Base-by-base conservation (phyloP, 2,888 invertebrate genomes). In the Apotomis turbidana region DNA sequence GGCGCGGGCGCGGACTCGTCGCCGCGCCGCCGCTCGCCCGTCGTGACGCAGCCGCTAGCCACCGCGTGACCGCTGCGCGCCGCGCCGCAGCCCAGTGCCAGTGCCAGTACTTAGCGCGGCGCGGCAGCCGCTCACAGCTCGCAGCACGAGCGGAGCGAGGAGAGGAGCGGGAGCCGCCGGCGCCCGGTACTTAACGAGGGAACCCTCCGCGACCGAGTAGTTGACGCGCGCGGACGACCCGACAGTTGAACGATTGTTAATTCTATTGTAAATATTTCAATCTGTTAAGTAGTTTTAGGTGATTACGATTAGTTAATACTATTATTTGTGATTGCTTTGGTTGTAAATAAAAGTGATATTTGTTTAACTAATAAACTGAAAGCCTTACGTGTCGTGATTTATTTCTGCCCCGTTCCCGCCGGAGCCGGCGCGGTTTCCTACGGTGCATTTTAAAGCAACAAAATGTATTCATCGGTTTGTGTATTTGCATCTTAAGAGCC, bases 281-380 rank as follows among this genome's bases (percentile, higher is more conserved):
- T 91, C 91, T 92, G 92, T 92, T 92, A 91, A 92, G 91, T 92
- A 92, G 92, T 92, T 92, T 85, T 92, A 92, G 92, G 92, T 87
- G 88, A 91, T 90, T 91, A 91, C 81, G 83, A 87, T 90, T 91
- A 91, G 89, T 89, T 89, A 83, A 83, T 90, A 88, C 81, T 89
- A 90, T 89, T 86, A 90, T 92, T 92, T 92, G 92, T 92, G 92
- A 92, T 92, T 87, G 92, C 92, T 92, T 92, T 88, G 92, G 92
- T 92, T 92, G 92, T 92, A 92, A 92, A 92, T 92, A 92, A 92
- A 92, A 92, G 92, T 92, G 92, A 92, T 92, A 92, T 92, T 92
- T 92, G 92, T 92, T 92, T 91, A 90, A 92, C 90, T 92, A 92
- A 92, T 91, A 91, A 90, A 90, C 85, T 87, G 87, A 89, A 90